Evolutionary conservation across 2,113 vertebrate species (phyloP).

Genomic region (Tor tambroides): DNA sequence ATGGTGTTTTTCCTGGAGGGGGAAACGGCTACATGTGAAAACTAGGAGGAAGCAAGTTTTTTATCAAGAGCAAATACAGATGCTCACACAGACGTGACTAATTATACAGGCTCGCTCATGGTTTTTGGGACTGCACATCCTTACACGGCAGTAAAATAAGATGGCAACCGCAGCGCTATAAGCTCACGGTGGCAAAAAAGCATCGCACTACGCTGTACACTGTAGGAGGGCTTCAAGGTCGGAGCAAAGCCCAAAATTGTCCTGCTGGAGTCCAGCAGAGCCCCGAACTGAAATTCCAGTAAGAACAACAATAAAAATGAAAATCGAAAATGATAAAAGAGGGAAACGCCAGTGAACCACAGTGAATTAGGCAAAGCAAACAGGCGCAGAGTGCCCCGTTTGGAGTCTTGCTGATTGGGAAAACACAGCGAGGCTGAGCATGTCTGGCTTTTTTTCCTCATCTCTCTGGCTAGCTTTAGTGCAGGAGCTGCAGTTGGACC

Average conservation of each 20-base stretch:
- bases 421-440: conserved; percentile 39
- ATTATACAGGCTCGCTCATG: conserved; percentile 43
- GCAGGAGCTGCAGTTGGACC: conserved; percentile 13
- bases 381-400: conserved; percentile 40
- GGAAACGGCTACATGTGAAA: conserved; percentile 55
- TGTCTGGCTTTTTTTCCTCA: conserved; percentile 22
- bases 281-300: conserved; percentile 49
- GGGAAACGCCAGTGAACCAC: conserved; percentile 43
- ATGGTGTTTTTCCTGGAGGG: conserved; percentile 60
- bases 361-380: conserved; percentile 47
- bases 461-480: conserved; percentile 20
- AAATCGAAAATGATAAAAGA: conserved; percentile 57
- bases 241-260: conserved; percentile 42
- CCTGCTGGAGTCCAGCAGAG: conserved; percentile 40
- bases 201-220: neutral
- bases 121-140: conserved; percentile 38
- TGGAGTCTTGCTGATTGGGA: conserved; percentile 42
- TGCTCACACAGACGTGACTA: conserved; percentile 50
- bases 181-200: conserved; percentile 35
- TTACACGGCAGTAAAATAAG: conserved; percentile 52
- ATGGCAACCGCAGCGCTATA: conserved; percentile 40
- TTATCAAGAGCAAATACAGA: conserved; percentile 52
- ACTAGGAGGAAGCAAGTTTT: conserved; percentile 54
- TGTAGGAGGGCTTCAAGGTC: conserved; percentile 15
- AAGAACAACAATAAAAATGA: conserved; percentile 50